Evolutionary conservation across 2,888 invertebrate genomes (phyloP), one percentile per base, ranked within the genome.

Genomic region (Ochropacha duplaris): DNA sequence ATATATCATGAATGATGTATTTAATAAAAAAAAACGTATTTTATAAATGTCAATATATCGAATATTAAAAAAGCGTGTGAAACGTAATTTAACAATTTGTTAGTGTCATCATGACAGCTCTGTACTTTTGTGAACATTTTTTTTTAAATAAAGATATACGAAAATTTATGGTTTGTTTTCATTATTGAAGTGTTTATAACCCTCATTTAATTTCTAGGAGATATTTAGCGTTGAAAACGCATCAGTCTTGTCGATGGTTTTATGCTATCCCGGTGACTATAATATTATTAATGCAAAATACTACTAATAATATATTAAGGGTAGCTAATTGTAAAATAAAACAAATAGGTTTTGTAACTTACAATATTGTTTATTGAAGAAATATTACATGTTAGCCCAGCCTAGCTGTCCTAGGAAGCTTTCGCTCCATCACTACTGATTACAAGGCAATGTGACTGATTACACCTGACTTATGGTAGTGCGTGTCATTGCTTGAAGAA

Each of bases 321-420:
- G n/a, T n/a, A n/a, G n/a, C n/a, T n/a, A n/a, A n/a, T n/a, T n/a
- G n/a, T n/a, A n/a, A 71, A 79, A 83, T 69, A 58, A 77, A 68
- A 61, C 59, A 19, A 50, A 56, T 44, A 24, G 2, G 3, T 12
- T 78, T 68, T 69, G 80, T 89, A 88, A 88, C 88, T 89, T 90
- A 91, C 60, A 83, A 80, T 86, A 88, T 64, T 19, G 69, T 91
- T 90, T 92, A 92, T 90, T 91, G 86, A 87, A 87, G 88, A 90
- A 90, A 86, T 84, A 83, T 84, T 86, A 85, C 74, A 83, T 71
- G 70, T 83, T 79, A 87, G 87, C 89, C 88, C 90, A 91, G 90
- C 87, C 91, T 90, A 90, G 90, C 91, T 89, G 88, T 79, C 71
- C 86, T 88, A 87, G 75, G 78, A 84, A 86, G 87, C 88, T 72